Evolutionary conservation across 2,888 invertebrate genomes (phyloP).

Genomic region (Thera britannica): DNA sequence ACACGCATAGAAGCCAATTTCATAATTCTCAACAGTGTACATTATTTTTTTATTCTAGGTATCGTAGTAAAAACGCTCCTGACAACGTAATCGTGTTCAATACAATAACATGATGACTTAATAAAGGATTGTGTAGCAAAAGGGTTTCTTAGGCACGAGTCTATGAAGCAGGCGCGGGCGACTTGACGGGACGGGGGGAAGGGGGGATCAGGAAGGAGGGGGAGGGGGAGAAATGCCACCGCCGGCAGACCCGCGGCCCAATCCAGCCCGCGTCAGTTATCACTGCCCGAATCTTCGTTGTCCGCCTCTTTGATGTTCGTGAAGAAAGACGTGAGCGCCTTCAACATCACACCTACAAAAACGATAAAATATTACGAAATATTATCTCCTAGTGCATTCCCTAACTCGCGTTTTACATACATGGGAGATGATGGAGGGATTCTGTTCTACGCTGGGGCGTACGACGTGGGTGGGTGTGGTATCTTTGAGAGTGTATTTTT

Average conservation of each 20-base stretch:
- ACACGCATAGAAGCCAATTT: constrained; percentile 31
- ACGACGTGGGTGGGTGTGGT: too few relatives aligned
- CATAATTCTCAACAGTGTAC: constrained; percentile 2
- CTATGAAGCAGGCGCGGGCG: constrained; percentile 38
- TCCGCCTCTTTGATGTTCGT: constrained; percentile 88
- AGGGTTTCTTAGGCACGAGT: constrained; percentile 33
- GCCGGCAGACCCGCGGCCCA: constrained; percentile 44
- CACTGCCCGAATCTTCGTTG: constrained; percentile 84
- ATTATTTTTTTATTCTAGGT: constrained; percentile 40
- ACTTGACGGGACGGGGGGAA: constrained; percentile 26
- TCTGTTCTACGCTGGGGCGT: too few relatives aligned
- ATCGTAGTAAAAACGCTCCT: constrained; percentile 8
- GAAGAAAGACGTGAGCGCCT: constrained; percentile 90
- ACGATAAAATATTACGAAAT: too few relatives aligned
- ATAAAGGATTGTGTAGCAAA: constrained; percentile 3
- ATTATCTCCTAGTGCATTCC: too few relatives aligned
- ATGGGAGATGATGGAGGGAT: too few relatives aligned
- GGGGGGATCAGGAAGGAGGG: constrained; percentile 37
- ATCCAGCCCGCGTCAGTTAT: constrained; percentile 72
- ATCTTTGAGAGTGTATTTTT: too few relatives aligned
- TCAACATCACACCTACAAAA: constrained; percentile 87
- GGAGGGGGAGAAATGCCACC: constrained; percentile 22
- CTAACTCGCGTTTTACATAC: too few relatives aligned
- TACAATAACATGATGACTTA: constrained; percentile 9
- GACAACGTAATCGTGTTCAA: constrained; percentile 5